A percentile compares a stretch with the other conserved stretches of the same genome.
phyloP scores from a whole-genome alignment of 2,113 vertebrate species.

The Sylvilagus bachmani region DNA sequence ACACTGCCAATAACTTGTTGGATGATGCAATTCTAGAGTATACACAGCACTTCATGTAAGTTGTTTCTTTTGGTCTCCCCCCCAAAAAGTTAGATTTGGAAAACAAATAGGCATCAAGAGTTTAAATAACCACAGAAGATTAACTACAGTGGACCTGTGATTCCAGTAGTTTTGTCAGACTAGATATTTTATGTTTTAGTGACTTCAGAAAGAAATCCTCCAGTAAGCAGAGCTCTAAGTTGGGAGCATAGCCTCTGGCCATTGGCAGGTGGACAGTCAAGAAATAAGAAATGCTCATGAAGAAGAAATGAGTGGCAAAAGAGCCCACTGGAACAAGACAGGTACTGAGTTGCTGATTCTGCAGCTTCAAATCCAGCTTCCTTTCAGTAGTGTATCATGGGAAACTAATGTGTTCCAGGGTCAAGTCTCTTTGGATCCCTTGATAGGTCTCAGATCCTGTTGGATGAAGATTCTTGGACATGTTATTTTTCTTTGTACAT shows the following conservation, averaged over 20 bases:
- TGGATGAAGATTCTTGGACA: background rate
- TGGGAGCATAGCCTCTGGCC: background rate
- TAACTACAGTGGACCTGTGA: background rate
- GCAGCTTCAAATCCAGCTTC: background rate
- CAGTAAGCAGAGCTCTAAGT: background rate
- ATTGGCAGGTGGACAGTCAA: background rate
- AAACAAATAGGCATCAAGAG: background rate
- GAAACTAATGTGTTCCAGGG: background rate
- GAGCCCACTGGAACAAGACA: background rate
- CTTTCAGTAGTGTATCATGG: background rate
- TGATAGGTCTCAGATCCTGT: background rate
- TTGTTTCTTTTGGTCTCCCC: background rate
- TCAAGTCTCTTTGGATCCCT: background rate
- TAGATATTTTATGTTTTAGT: background rate
- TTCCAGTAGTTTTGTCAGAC: background rate
- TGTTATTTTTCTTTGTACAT: background rate
- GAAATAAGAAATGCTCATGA: background rate
- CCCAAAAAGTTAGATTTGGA: background rate
- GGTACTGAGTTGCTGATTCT: background rate
- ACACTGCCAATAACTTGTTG: background rate
- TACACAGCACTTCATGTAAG: background rate
- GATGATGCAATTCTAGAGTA: background rate
- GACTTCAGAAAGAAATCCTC: background rate
- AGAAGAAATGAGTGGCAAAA: background rate
- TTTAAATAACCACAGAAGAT: slow-evolving; percentile 24